These are phyloP conservation scores for Eciton burchellii DNA, from an alignment of 1,140 invertebrate species.

Conservation along the genomic window DNA sequence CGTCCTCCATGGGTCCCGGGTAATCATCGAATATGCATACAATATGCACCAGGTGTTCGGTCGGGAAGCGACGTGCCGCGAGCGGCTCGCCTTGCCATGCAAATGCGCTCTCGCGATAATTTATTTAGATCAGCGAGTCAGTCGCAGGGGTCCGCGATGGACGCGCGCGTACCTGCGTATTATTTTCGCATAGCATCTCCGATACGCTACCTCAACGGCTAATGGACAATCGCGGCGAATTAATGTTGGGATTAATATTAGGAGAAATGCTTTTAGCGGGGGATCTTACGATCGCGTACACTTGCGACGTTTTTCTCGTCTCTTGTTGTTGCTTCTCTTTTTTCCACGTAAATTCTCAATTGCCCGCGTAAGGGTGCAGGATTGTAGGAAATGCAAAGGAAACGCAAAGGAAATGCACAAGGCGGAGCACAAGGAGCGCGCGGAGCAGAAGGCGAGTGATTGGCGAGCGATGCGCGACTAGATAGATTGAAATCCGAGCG, in stretches of 20 bases:
- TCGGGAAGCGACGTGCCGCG: conserved; percentile 54
- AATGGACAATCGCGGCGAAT: conserved; percentile 43
- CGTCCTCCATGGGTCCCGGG: conserved; percentile 46
- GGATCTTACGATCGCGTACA: too few relatives aligned
- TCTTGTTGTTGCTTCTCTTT: too few relatives aligned
- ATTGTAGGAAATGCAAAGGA: too few relatives aligned
- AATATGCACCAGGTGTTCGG: conserved; percentile 72
- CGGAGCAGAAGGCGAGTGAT: too few relatives aligned
- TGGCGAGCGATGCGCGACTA: too few relatives aligned
- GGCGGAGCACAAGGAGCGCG: too few relatives aligned
- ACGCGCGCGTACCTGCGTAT: conserved; percentile 64
- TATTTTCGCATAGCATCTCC: conserved; percentile 65
- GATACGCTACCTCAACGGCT: conserved; percentile 58
- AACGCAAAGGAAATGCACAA: too few relatives aligned
- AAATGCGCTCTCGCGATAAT: conserved; percentile 76
- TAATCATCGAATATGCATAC: conserved; percentile 69
- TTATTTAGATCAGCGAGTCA: conserved; percentile 79
- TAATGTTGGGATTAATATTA: too few relatives aligned
- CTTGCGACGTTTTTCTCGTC: too few relatives aligned
- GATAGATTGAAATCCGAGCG: neutral
- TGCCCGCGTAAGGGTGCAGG: too few relatives aligned
- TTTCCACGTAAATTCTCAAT: too few relatives aligned
- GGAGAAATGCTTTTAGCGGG: too few relatives aligned
- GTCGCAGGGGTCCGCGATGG: conserved; percentile 73
- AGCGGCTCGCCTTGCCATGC: conserved; percentile 76